A percentile compares a stretch with the other conserved stretches of the same genome.
Evolutionary conservation across 2,797 vertebrate genomes (phyloP).

Genomic region (Diceros bicornis): DNA sequence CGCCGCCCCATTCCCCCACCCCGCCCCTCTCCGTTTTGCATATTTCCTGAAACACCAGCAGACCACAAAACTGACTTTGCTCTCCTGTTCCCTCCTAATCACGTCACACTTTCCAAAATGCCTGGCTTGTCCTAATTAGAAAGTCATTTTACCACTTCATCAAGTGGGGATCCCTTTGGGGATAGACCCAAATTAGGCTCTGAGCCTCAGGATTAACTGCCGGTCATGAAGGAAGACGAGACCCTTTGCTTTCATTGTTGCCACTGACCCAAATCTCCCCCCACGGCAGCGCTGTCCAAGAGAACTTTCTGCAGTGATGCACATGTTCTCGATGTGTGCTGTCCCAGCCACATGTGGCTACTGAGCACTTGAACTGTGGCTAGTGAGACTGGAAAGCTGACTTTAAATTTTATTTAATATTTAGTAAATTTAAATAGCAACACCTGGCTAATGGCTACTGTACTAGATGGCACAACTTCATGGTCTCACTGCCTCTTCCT

Average conservation of each 20-base stretch:
- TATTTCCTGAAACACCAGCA: not conserved
- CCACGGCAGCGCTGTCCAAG: fast-evolving
- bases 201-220: not conserved
- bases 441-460: not conserved
- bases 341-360: not conserved
- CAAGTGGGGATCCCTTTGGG: constrained; percentile 72
- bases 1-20: fast-evolving
- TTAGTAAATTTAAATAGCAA: not conserved
- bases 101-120: constrained; percentile 64
- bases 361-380: not conserved
- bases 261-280: not conserved
- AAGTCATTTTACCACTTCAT: constrained; percentile 76
- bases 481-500: not conserved
- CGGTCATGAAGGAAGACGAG: not conserved
- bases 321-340: not conserved
- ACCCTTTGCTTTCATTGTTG: not conserved
- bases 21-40: not conserved
- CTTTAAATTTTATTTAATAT: not conserved
- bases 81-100: constrained; percentile 32
- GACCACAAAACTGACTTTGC: not conserved
- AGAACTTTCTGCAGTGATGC: not conserved
- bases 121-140: constrained; percentile 82
- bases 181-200: constrained; percentile 77
- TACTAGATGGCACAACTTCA: not conserved
- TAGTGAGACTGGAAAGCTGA: not conserved